A percentile compares a stretch with the other conserved stretches of the same genome.
phyloP scores from a whole-genome alignment of 2,888 invertebrate genomes.

The Dasysyrphus tricinctus region DNA sequence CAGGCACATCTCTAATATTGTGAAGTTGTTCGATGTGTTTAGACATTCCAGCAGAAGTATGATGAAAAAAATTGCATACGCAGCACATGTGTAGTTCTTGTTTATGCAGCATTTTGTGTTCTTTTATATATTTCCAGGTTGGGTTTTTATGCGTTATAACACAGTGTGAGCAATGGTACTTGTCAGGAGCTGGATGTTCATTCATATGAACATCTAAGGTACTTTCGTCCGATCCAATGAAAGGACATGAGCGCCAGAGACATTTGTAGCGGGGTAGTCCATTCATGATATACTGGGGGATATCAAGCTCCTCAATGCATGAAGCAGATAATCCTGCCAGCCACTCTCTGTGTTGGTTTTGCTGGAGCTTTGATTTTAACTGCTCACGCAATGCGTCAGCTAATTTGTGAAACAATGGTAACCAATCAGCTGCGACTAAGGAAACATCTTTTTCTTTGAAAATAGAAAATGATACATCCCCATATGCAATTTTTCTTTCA shows the following conservation, averaged over 20 bases:
- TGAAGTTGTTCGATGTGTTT: conserved; percentile 52
- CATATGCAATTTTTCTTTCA: conserved; percentile 34
- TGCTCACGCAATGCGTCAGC: neutral
- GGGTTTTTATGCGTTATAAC: neutral
- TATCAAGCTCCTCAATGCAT: conserved; percentile 53
- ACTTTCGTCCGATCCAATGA: conserved; percentile 26
- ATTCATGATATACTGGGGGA: conserved; percentile 19
- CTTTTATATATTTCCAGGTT: conserved; percentile 43
- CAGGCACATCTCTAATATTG: conserved; percentile 61
- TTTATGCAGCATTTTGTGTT: conserved; percentile 56
- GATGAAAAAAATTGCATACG: conserved; percentile 59
- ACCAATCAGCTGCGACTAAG: conserved; percentile 25
- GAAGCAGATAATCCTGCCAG: conserved; percentile 1
- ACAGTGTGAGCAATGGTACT: conserved; percentile 47
- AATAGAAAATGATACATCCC: conserved; percentile 27
- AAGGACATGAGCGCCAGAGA: conserved; percentile 38
- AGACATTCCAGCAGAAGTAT: neutral
- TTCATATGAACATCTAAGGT: conserved; percentile 42
- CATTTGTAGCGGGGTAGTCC: conserved; percentile 39
- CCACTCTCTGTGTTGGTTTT: conserved; percentile 40
- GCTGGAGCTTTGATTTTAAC: conserved; percentile 8
- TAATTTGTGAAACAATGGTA: conserved; percentile 7
- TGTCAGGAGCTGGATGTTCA: conserved; percentile 29
- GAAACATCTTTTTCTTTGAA: conserved; percentile 35
- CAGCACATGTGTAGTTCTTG: conserved; percentile 35